Conservation (phyloP, 2,888 invertebrate genomes). For the Hymenopus coronatus region DNA sequence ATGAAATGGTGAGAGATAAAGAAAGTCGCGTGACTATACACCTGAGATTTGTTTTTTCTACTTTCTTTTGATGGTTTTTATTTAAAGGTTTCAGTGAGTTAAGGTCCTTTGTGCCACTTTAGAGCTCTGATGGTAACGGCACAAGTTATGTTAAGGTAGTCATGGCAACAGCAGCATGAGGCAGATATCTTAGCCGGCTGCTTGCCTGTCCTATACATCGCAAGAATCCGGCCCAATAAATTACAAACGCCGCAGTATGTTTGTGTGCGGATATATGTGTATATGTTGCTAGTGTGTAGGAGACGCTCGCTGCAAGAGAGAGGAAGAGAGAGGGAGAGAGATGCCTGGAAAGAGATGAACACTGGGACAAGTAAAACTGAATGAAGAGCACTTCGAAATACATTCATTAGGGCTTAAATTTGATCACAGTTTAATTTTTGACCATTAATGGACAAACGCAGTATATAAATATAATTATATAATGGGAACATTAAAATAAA, state of each 20-base stretch:
- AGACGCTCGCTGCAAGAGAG: not conserved
- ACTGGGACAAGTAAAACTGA: not conserved
- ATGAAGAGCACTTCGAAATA: not conserved
- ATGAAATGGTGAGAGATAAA: no score
- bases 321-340: not conserved
- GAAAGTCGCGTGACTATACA: no score
- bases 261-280: slow-evolving; percentile 15
- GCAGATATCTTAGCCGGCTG: slow-evolving; percentile 8
- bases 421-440: no score
- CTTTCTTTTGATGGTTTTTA: no score
- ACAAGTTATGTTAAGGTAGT: slow-evolving; percentile 19
- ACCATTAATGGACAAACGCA: no score
- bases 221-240: slow-evolving; percentile 26
- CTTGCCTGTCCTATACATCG: slow-evolving; percentile 14
- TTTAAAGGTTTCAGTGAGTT: not conserved
- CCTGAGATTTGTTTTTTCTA: no score
- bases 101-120: not conserved
- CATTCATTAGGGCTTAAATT: no score
- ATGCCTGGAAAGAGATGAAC: not conserved
- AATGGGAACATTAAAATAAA: not conserved
- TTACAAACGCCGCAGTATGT: not conserved
- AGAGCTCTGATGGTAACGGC: not conserved
- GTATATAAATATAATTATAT: not conserved
- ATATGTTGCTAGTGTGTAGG: not conserved
- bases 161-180: not conserved